Base-by-base conservation (phyloP, 1,140 invertebrate species). In the Hestina assimilis region DNA sequence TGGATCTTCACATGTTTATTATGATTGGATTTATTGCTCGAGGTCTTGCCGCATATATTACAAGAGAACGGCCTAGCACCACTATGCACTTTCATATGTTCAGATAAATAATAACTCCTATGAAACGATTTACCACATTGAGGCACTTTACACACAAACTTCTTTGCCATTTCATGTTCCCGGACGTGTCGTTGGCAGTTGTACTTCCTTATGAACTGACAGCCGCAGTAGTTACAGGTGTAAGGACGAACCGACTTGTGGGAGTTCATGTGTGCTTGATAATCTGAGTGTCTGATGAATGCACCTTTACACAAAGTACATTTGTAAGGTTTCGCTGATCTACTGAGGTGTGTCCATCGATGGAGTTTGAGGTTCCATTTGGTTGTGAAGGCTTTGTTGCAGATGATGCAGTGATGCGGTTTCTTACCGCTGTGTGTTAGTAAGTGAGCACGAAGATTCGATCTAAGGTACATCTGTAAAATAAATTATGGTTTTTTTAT, bases 181-280 rank as follows among this genome's bases (percentile, higher is more conserved):
- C 95, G 92, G 3, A 96, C 94, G 80, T 98, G 97, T 31, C 96
- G 92, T 73, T 96, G 91, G 72, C 97, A 95, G 78, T 97, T 98
- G 78, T 96, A 97, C 75, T 97, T 97, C 14, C 96, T 92, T 46
- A 96, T 97, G 81, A 99, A 98, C 73, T 96, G 94, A 38, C 96
- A 95, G 19, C 96, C 97, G 81, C 97, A 98, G 79, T 96, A 94
- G 72, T 98, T 97, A 81, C 96, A 97, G 1, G 95, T 96, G 81
- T 96, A 97, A 1, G 95, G 95, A 50, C 93, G 91, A 26, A 95
- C 92, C 47, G 94, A 93, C 56, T 93, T 93, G 86, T 96, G 95
- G 19, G 95, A 92, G 80, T 95, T 94, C 91, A 96, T 93, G 83
- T 97, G 96, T 9, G 94, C 93, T 3, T 93, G 91, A 72, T 94